Percentiles rank a stretch among this genome's conserved stretches.
Evolutionary conservation across 2,113 vertebrate genomes (phyloP).

Genomic region (Platichthys flesus): DNA sequence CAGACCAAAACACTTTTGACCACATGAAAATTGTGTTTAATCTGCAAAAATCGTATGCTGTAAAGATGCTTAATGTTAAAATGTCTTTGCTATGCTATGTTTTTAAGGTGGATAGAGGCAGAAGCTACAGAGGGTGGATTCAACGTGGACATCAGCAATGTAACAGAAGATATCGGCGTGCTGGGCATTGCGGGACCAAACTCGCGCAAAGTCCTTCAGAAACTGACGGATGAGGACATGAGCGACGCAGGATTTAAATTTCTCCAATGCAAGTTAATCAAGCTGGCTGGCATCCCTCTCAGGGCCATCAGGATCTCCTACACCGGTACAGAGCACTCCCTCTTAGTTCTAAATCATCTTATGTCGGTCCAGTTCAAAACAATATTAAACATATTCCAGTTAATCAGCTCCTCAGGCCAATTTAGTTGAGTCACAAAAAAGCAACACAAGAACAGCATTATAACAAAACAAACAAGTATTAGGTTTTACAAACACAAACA

Average conservation of each 20-base stretch:
- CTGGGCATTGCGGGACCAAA: slow-evolving; percentile 91
- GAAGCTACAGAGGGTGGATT: slow-evolving; percentile 81
- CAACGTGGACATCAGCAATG: slow-evolving; percentile 87
- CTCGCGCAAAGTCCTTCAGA: slow-evolving; percentile 91
- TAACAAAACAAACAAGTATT: background rate
- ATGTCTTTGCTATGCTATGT: background rate
- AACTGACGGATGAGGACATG: slow-evolving; percentile 89
- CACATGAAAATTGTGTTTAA: too few relatives aligned
- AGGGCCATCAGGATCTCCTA: slow-evolving; percentile 96
- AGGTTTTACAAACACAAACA: too few relatives aligned
- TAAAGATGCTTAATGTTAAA: background rate
- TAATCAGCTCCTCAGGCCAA: too few relatives aligned
- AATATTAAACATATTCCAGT: too few relatives aligned
- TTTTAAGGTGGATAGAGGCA: slow-evolving; percentile 91
- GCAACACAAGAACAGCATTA: background rate
- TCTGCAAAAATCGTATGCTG: too few relatives aligned
- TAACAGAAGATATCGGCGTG: slow-evolving; percentile 92
- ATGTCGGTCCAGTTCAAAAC: background rate
- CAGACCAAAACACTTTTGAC: too few relatives aligned
- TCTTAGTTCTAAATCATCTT: background rate
- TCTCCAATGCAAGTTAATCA: slow-evolving; percentile 88
- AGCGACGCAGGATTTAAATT: slow-evolving; percentile 90
- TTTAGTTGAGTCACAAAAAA: too few relatives aligned
- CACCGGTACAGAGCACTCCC: slow-evolving; percentile 83
- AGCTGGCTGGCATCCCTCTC: slow-evolving; percentile 83